Evolutionary conservation across 2,113 vertebrate species (phyloP).

Genomic region (Carassius gibelio): DNA sequence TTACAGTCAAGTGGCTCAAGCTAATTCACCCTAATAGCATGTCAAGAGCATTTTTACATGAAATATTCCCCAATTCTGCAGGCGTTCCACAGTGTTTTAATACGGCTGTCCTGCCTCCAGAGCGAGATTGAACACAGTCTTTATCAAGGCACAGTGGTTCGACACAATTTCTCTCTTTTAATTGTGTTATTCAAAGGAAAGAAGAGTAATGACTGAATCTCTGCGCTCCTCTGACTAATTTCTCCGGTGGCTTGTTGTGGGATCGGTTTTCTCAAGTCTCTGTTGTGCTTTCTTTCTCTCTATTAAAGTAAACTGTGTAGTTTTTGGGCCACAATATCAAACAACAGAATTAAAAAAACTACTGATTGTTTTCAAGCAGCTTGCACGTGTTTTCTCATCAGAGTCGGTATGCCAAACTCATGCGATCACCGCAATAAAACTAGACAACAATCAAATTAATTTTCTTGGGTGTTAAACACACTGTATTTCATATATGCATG

Average conservation of each 20-base stretch:
- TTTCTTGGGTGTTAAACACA: not conserved
- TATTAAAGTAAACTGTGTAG: slow-evolving; percentile 12
- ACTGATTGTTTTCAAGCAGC: slow-evolving; percentile 4
- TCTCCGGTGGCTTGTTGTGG: slow-evolving; percentile 11
- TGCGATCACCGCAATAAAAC: not conserved
- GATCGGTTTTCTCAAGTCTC: not conserved
- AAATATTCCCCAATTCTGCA: slow-evolving; percentile 44
- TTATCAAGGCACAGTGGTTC: slow-evolving; percentile 36
- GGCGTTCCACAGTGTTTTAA: slow-evolving; percentile 42
- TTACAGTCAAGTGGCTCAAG: slow-evolving; percentile 55
- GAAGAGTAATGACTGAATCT: slow-evolving; percentile 37
- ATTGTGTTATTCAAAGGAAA: slow-evolving; percentile 43
- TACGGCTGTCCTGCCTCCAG: slow-evolving; percentile 26
- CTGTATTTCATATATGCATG: not conserved
- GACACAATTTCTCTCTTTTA: slow-evolving; percentile 18
- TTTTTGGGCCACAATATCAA: not conserved
- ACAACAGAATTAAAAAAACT: not conserved
- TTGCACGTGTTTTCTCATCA: not conserved
- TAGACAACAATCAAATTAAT: not conserved
- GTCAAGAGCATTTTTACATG: slow-evolving; percentile 54
- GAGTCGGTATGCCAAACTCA: not conserved
- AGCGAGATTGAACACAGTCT: slow-evolving; percentile 41
- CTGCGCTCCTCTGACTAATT: not conserved
- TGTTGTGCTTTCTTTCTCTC: not conserved
- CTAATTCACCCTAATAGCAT: slow-evolving; percentile 58